Evolutionary conservation across 2,888 invertebrate species (phyloP), one percentile per base, ranked within the genome.

Genomic region (Conops quadrifasciatus): DNA sequence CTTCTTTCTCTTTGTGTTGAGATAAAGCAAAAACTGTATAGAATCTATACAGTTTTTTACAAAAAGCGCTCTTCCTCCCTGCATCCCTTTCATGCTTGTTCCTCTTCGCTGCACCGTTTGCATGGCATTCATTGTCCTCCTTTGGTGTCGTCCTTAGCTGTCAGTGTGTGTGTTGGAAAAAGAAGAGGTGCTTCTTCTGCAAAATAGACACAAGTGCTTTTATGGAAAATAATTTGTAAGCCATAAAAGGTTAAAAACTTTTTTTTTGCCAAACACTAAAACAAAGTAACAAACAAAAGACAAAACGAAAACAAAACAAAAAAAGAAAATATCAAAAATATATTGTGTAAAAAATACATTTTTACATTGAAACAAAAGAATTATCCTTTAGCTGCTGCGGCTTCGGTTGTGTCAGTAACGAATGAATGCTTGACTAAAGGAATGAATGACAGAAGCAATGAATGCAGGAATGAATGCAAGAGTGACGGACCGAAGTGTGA

Each of bases 171-270:
- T n/a, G 21, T 24, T 9, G 2, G 15, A 16, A 58, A 58, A 58
- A 28, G 26, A 24, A 58, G 11, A 24, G 24, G 26, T 13, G 15
- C 58, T 28, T 28, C 9, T 28, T 58, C 9, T 11, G 58, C 24
- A 58, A 11, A 59, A 59, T 28, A 67, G 47, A 67, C 67, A 47
- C 28, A 47, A 67, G 60, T 59, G 43, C 65, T 67, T 67, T 67
- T 67, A 59, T 67, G 59, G 26, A 58, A 67, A 60, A 67, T 28
- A 49, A 28, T 67, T 59, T 59, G 59, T 47, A 45, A 47, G 28
- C 19, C 24, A 59, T n/a, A 47, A 67, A 67, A 43, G 59, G 60
- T 67, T 67, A 49, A 67, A 67, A 67, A 43, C 45, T 59, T 59
- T 67, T 67, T 49, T 9, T 47, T 36, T 36, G 5, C 4, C 36